Evolutionary conservation across 2,113 vertebrate genomes (phyloP), one percentile per base, ranked within the genome.

Genomic region (Aegotheles bennettii): DNA sequence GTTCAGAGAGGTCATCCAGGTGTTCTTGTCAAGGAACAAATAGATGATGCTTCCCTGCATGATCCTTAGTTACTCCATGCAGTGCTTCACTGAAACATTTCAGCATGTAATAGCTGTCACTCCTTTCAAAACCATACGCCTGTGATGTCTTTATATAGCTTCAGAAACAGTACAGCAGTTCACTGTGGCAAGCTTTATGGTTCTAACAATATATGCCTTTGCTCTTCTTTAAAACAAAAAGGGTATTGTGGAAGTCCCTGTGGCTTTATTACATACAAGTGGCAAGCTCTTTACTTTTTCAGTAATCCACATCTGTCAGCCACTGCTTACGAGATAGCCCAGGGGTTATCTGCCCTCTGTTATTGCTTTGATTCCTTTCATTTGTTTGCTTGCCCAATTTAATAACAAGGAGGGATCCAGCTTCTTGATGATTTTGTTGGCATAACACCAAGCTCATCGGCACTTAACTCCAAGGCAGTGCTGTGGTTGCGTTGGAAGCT

Each of bases 261-360:
- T 97, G 92, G 94, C 84, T 97, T 96, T 96, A 96, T 97, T 97
- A 94, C 88, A 79, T 94, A 93, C 88, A 94, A 95, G 95, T 96
- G 94, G 95, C 96, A 93, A 96, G 88, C 95, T 96, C 94, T 96
- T 96, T 94, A 90, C 93, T 96, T 96, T 96, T 96, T 93, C 88
- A 69, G 94, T 96, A 96, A 96, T 97, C 95, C 95, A 94, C 95
- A 93, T 97, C 95, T 96, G 93, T 96, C 95, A 96, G 95, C 96
- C 88, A 89, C 92, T 97, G 93, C 94, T 97, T 95, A 97, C 35
- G 38, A 96, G 88, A 84, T 61, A 93, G 88, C 95, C 92, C 76
- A 89, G 67, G 90, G 95, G 95, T 93, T 96, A 86, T 95, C 90
- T 97, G 95, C 93, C 95, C 95, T 95, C 93, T 84, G 90, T 96